phyloP scores from a whole-genome alignment of 2,888 invertebrate species.

The Eueremaeus valkanovi region DNA sequence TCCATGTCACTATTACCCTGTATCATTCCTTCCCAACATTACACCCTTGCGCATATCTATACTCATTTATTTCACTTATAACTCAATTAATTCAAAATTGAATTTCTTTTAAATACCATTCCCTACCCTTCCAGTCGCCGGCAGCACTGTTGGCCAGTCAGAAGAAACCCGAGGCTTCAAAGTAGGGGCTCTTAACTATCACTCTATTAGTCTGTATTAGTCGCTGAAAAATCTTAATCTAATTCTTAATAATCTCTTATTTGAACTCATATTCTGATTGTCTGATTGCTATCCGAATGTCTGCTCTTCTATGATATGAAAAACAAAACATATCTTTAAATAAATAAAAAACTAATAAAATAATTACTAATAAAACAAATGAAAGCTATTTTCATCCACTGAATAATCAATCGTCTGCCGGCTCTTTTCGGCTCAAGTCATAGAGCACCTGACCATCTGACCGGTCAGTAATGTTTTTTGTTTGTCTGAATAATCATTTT shows the following conservation, averaged over 20 bases:
- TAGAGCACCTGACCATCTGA: background rate
- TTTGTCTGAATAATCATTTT: background rate
- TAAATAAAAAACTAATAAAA: background rate
- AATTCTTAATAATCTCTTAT: background rate
- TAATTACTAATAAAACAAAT: background rate
- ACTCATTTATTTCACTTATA: too few species aligned
- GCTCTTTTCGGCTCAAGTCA: constrained; percentile 10
- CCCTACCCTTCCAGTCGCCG: background rate
- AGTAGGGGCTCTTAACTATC: constrained; percentile 12
- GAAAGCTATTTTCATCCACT: constrained; percentile 31
- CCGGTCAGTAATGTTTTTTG: background rate
- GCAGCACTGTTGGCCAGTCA: background rate
- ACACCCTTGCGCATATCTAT: too few species aligned
- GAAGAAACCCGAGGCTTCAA: background rate
- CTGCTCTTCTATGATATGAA: background rate
- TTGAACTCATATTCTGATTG: too few species aligned
- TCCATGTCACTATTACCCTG: too few species aligned
- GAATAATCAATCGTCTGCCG: constrained; percentile 19
- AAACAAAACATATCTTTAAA: background rate
- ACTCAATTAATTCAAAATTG: too few species aligned
- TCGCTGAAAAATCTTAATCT: background rate
- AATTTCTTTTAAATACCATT: background rate
- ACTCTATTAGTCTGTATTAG: background rate
- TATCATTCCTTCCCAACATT: too few species aligned
- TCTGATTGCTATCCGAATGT: background rate